Conservation (phyloP, 2,113 vertebrate species). For the Apaloderma vittatum region DNA sequence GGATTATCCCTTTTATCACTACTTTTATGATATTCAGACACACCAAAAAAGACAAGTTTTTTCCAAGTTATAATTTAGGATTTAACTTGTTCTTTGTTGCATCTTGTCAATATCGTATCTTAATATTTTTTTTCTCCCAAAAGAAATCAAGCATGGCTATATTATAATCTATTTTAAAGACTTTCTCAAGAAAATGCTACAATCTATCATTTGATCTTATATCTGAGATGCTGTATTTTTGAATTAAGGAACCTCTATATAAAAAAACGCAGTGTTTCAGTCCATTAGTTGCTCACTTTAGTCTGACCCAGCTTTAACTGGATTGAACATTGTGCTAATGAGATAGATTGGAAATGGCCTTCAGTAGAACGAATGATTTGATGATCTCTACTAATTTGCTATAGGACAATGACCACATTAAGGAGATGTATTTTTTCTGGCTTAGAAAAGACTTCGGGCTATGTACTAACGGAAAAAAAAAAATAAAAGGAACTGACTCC, state of each 20-base stretch:
- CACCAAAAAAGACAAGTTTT: background rate
- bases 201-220: conserved; percentile 17
- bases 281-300: conserved; percentile 66
- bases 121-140: background rate
- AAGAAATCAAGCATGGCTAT: background rate
- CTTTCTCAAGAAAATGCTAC: background rate
- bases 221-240: background rate
- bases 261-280: conserved; percentile 45
- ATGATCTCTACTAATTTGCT: conserved; percentile 62
- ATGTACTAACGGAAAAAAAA: background rate
- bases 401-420: conserved; percentile 59
- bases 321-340: conserved; percentile 65
- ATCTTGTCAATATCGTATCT: background rate
- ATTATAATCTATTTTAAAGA: background rate
- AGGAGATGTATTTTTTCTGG: conserved; percentile 46
- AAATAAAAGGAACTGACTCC: background rate
- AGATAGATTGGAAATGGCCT: conserved; percentile 63
- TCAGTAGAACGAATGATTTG: conserved; percentile 60
- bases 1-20: background rate
- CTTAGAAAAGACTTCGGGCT: conserved; percentile 28
- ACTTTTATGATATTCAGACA: background rate
- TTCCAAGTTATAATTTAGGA: background rate
- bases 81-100: background rate
- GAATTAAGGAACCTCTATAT: background rate
- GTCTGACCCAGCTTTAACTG: conserved; percentile 53